These are phyloP conservation scores for Conchocele bisecta DNA, from an alignment of 2,888 invertebrate genomes.

Conservation along the genomic window DNA sequence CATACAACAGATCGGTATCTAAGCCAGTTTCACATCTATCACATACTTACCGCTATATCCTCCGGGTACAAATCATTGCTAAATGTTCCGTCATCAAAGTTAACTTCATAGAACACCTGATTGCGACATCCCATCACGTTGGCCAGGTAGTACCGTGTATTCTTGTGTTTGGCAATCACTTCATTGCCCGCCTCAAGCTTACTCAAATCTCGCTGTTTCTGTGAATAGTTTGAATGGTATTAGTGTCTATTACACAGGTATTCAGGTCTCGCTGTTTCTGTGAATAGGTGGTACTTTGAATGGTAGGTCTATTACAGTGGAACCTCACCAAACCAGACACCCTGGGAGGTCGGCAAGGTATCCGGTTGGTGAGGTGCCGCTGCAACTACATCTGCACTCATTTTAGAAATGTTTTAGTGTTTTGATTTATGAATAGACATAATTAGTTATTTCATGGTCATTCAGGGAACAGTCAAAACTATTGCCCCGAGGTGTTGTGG, in stretches of 20 bases:
- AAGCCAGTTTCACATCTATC: too few relatives aligned
- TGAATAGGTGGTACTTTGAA: background rate
- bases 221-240: conserved; percentile 11
- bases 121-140: conserved; percentile 84
- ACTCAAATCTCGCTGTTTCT: conserved; percentile 61
- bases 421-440: too few relatives aligned
- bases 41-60: conserved; percentile 84
- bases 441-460: too few relatives aligned
- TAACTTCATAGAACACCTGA: conserved; percentile 85
- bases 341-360: too few relatives aligned
- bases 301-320: too few relatives aligned
- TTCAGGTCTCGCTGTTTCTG: background rate
- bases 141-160: conserved; percentile 86
- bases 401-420: too few relatives aligned
- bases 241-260: background rate
- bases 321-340: too few relatives aligned
- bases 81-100: conserved; percentile 86
- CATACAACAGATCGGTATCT: too few relatives aligned
- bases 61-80: conserved; percentile 85
- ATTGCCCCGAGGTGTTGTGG: too few relatives aligned
- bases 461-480: too few relatives aligned
- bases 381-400: too few relatives aligned
- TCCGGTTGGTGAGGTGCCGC: too few relatives aligned
- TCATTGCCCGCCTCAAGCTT: conserved; percentile 79
- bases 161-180: conserved; percentile 87